Percentiles rank a stretch among this genome's conserved stretches.
These are phyloP conservation scores for Lytechinus variegatus DNA, from an alignment of 35 echinoderm and acorn worm genomes.

Conservation along the genomic window DNA sequence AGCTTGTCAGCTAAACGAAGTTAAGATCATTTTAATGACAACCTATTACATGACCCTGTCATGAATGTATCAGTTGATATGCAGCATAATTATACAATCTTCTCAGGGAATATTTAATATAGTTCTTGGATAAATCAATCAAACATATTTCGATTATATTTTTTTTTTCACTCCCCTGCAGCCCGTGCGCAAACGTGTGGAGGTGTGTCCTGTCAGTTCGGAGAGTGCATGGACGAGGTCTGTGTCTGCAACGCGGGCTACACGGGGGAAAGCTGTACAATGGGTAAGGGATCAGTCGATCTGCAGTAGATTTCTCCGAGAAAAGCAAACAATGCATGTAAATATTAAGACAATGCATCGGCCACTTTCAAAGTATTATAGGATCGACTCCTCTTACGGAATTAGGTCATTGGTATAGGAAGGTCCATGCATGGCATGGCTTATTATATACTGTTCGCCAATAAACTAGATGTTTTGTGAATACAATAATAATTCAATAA, in stretches of 20 bases:
- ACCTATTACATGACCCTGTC: too few relatives aligned
- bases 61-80: too few relatives aligned
- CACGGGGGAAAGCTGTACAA: constrained; percentile 26
- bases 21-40: too few relatives aligned
- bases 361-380: background rate
- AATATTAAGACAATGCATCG: background rate
- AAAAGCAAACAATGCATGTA: background rate
- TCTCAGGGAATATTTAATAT: too few relatives aligned
- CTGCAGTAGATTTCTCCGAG: background rate
- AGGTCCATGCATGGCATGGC: too few relatives aligned
- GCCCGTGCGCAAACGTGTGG: background rate
- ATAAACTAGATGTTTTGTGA: too few relatives aligned
- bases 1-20: too few relatives aligned
- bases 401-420: background rate
- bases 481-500: too few relatives aligned
- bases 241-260: constrained; percentile 18
- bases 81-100: too few relatives aligned
- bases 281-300: background rate
- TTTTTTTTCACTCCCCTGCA: background rate
- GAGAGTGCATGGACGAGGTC: background rate
- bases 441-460: too few relatives aligned
- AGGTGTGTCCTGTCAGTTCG: constrained; percentile 19
- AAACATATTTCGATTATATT: background rate
- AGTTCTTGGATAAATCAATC: too few relatives aligned
- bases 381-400: background rate